These are phyloP conservation scores for Zaprionus davidi DNA, from an alignment of 1,140 invertebrate genomes.

Conservation along the genomic window DNA sequence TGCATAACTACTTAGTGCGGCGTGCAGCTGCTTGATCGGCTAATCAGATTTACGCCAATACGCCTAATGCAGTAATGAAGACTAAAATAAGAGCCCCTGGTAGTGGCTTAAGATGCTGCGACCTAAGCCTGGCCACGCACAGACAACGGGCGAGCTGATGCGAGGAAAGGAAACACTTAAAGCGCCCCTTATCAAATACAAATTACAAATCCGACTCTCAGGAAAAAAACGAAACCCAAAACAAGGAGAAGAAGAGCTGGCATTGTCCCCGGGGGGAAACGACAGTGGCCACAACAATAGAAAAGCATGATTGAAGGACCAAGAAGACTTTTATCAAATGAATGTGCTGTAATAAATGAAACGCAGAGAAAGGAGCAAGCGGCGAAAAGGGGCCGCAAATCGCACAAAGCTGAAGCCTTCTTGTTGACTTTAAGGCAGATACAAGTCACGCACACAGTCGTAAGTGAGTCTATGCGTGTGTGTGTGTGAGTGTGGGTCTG, in stretches of 20 bases:
- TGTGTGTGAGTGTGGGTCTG: slow-evolving; percentile 4
- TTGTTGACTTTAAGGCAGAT: slow-evolving; percentile 72
- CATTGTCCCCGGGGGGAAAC: slow-evolving; percentile 47
- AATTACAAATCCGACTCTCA: slow-evolving; percentile 69
- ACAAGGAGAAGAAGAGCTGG: slow-evolving; percentile 8
- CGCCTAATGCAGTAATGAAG: slow-evolving; percentile 68
- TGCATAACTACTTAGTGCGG: background rate
- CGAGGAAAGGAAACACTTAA: slow-evolving; percentile 62
- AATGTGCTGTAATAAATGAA: slow-evolving; percentile 72
- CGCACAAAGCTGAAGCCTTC: slow-evolving; percentile 24
- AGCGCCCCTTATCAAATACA: slow-evolving; percentile 68
- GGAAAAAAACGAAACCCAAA: slow-evolving; percentile 36
- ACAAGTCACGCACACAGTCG: slow-evolving; percentile 41
- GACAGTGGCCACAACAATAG: slow-evolving; percentile 46
- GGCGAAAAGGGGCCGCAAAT: slow-evolving; percentile 14
- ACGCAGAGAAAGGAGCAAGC: slow-evolving; percentile 15
- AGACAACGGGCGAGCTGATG: slow-evolving; percentile 36
- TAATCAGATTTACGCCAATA: slow-evolving; percentile 57
- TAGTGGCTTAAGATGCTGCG: slow-evolving; percentile 15
- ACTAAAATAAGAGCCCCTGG: slow-evolving; percentile 16
- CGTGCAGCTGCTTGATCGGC: slow-evolving; percentile 3
- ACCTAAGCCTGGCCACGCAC: slow-evolving; percentile 9
- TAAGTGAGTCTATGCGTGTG: background rate
- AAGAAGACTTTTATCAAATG: slow-evolving; percentile 73
- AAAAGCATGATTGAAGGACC: slow-evolving; percentile 74